phyloP scores from a whole-genome alignment of 2,888 invertebrate species.

The Drosophila picticornis region DNA sequence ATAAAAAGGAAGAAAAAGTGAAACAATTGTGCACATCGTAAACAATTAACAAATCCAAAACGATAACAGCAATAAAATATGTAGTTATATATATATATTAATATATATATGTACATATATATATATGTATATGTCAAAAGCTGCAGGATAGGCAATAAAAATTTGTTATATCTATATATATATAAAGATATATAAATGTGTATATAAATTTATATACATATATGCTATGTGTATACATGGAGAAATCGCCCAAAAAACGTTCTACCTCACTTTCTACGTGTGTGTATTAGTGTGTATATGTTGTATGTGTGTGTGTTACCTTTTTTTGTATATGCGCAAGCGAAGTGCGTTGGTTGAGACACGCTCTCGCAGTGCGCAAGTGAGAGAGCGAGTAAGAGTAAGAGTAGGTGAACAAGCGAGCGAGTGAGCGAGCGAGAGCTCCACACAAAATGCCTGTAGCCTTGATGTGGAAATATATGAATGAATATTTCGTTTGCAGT shows the following conservation, averaged over 20 bases:
- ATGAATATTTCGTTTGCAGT: constrained; percentile 62
- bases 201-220: constrained; percentile 41
- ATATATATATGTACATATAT: constrained; percentile 36
- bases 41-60: constrained; percentile 36
- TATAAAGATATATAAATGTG: constrained; percentile 28
- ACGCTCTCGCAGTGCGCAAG: constrained; percentile 49
- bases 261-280: constrained; percentile 61
- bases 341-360: constrained; percentile 48
- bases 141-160: constrained; percentile 43
- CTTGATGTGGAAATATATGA: constrained; percentile 70
- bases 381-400: constrained; percentile 31
- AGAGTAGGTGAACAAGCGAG: constrained; percentile 38
- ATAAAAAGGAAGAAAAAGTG: constrained; percentile 4
- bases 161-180: constrained; percentile 23
- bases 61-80: constrained; percentile 47
- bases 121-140: constrained; percentile 52
- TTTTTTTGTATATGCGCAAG: constrained; percentile 67
- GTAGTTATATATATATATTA: constrained; percentile 39
- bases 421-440: constrained; percentile 27
- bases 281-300: constrained; percentile 36
- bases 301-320: constrained; percentile 46
- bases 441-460: constrained; percentile 52
- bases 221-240: constrained; percentile 58
- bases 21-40: constrained; percentile 31
- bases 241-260: constrained; percentile 82